phyloP scores from a whole-genome alignment of 2,797 vertebrate genomes.

The Cuniculus paca region DNA sequence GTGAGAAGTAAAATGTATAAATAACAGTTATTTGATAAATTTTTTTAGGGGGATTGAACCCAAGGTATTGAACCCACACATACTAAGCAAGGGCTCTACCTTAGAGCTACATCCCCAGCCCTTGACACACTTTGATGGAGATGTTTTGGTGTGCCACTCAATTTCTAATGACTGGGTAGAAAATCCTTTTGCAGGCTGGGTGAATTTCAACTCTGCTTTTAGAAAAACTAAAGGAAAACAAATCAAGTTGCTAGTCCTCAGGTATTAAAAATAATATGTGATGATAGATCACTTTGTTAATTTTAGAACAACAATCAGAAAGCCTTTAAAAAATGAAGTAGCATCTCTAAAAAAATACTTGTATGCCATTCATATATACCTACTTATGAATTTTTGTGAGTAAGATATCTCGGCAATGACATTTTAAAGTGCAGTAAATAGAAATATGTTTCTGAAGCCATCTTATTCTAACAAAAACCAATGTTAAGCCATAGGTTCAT shows the following conservation, averaged over 20 bases:
- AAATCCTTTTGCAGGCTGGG: not conserved
- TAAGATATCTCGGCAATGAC: not conserved
- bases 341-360: constrained; percentile 17
- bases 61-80: not conserved
- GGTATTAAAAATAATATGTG: constrained; percentile 54
- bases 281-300: constrained; percentile 48
- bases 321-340: not conserved
- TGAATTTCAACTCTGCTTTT: constrained; percentile 44
- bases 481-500: not conserved
- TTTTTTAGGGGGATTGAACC: not conserved
- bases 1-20: not conserved
- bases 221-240: constrained; percentile 51
- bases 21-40: not conserved
- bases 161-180: not conserved
- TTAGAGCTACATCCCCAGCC: not conserved
- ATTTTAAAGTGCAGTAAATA: constrained; percentile 7
- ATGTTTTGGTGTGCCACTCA: not conserved
- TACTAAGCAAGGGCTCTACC: not conserved
- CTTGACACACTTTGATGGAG: constrained; percentile 1
- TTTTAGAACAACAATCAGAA: constrained; percentile 44
- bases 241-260: constrained; percentile 25
- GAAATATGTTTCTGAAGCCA: not conserved
- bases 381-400: not conserved
- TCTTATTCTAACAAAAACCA: constrained; percentile 13
- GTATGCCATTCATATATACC: not conserved